These are phyloP conservation scores for Malurus alboscapulatus DNA, from an alignment of 2,113 vertebrate species.

Conservation along the genomic window DNA sequence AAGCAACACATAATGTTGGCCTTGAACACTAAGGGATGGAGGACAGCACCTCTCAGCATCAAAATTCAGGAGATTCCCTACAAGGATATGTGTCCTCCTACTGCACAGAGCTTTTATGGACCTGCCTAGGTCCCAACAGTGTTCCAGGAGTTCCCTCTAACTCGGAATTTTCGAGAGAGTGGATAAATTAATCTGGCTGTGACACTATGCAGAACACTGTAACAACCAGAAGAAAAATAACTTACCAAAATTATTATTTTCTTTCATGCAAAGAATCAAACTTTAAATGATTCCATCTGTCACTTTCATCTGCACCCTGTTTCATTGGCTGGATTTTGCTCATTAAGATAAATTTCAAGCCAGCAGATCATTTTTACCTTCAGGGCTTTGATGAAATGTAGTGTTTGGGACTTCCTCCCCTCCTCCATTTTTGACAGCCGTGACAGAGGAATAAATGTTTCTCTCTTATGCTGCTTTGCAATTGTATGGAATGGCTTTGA, in stretches of 20 bases:
- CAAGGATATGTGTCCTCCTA: neutral
- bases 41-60: neutral
- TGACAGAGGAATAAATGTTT: neutral
- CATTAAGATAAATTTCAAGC: slow-evolving; percentile 74
- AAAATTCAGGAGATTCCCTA: neutral
- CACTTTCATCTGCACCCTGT: slow-evolving; percentile 66
- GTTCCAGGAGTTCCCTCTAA: neutral
- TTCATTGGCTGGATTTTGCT: slow-evolving; percentile 72
- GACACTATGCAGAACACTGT: slow-evolving; percentile 40
- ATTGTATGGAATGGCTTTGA: slow-evolving; percentile 35
- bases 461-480: neutral
- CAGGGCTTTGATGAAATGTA: slow-evolving; percentile 57
- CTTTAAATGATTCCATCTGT: slow-evolving; percentile 75
- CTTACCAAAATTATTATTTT: slow-evolving; percentile 58
- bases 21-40: neutral
- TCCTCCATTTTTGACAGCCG: neutral
- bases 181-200: neutral
- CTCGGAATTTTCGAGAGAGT: neutral
- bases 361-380: slow-evolving; percentile 69
- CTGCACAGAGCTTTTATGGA: neutral
- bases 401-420: neutral
- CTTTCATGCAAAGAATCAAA: slow-evolving; percentile 66
- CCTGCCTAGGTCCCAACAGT: neutral
- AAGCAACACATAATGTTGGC: neutral
- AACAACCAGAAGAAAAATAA: slow-evolving; percentile 65